These are phyloP conservation scores for Origma solitaria DNA, from an alignment of 2,113 vertebrate genomes.

Conservation along the genomic window DNA sequence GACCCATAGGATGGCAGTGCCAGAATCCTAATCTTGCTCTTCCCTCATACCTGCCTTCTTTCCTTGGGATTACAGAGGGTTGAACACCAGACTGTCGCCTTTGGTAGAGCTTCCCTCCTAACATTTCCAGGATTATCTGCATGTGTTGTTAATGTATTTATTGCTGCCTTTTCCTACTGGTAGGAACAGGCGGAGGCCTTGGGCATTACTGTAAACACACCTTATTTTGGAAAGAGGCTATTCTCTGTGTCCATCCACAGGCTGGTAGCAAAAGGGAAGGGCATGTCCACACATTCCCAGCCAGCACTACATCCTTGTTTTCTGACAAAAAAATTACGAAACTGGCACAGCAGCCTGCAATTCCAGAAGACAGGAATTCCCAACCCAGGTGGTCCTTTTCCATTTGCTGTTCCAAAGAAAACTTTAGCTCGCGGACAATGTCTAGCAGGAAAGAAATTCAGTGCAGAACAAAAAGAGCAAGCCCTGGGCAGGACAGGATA, in stretches of 20 bases:
- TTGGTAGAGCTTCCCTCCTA: not conserved
- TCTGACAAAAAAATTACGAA: not conserved
- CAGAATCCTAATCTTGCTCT: not conserved
- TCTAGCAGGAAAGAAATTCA: slow-evolving; percentile 37
- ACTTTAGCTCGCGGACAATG: not conserved
- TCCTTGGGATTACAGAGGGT: not conserved
- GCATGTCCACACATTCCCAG: not conserved
- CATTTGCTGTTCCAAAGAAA: slow-evolving; percentile 24
- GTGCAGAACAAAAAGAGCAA: not conserved
- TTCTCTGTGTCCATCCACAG: not conserved
- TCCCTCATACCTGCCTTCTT: not conserved
- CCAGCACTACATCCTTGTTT: not conserved
- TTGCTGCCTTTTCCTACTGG: not conserved
- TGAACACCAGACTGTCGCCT: not conserved
- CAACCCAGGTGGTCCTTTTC: slow-evolving; percentile 49
- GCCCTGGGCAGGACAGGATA: not conserved
- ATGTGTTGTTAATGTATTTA: not conserved
- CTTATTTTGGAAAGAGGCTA: not conserved
- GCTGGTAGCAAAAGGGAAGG: not conserved
- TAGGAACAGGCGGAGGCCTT: not conserved
- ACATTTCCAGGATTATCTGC: not conserved
- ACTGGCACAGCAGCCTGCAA: slow-evolving; percentile 8
- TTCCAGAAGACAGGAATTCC: slow-evolving; percentile 42
- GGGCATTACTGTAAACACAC: not conserved
- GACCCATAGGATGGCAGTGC: not conserved